phyloP scores from a whole-genome alignment of 64 coral and sea anemone genomes.

The Orbicella faveolata region DNA sequence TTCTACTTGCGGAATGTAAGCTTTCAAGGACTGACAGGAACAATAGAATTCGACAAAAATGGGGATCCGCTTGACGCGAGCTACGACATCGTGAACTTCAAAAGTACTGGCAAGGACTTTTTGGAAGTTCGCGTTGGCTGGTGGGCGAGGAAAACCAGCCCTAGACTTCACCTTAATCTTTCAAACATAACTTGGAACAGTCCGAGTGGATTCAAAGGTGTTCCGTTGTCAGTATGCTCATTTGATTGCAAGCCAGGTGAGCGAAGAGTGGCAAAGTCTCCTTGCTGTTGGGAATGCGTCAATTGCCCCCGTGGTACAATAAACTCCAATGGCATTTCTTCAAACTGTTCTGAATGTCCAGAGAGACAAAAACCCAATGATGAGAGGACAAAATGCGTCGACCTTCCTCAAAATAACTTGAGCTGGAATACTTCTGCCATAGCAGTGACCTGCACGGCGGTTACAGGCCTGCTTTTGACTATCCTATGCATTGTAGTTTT shows the following conservation, averaged over 20 bases:
- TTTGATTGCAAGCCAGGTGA: constrained; percentile 39
- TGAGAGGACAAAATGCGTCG: constrained; percentile 34
- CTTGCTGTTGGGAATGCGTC: constrained; percentile 73
- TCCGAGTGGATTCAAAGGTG: neutral
- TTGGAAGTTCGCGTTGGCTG: neutral
- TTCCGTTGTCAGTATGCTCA: constrained; percentile 32
- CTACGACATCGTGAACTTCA: constrained; percentile 61
- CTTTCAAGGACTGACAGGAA: constrained; percentile 68
- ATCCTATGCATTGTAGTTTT: constrained; percentile 15
- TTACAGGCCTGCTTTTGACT: constrained; percentile 14
- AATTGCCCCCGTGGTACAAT: constrained; percentile 33
- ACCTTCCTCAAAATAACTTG: constrained; percentile 26
- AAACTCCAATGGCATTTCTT: neutral
- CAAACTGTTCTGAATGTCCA: constrained; percentile 60
- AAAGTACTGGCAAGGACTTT: neutral
- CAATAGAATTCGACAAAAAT: constrained; percentile 41
- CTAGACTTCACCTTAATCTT: neutral
- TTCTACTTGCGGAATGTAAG: constrained; percentile 48
- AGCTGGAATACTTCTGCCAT: constrained; percentile 22
- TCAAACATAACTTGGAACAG: neutral
- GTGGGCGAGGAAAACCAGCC: constrained; percentile 2
- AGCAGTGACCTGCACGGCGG: neutral
- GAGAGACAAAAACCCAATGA: constrained; percentile 27
- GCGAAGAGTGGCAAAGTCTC: neutral
- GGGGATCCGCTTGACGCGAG: constrained; percentile 38